These are phyloP conservation scores for Lanistes nyassanus DNA, from an alignment of 1,140 invertebrate genomes.

Conservation along the genomic window DNA sequence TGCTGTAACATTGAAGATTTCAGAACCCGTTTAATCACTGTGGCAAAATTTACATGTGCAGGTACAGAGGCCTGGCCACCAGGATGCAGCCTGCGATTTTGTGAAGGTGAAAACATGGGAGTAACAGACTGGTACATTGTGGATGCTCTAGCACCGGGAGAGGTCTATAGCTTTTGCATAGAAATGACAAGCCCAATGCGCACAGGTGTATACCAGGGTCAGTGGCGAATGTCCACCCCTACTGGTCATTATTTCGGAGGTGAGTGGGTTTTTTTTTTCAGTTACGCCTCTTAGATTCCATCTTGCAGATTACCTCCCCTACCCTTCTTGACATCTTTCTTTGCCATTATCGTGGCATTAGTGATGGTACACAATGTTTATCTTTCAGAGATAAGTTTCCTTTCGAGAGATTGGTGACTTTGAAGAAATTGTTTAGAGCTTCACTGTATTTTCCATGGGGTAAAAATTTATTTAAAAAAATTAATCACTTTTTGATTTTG, in stretches of 20 bases:
- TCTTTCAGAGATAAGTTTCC: too few species aligned
- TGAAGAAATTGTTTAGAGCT: too few species aligned
- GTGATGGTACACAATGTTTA: too few species aligned
- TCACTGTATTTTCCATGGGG: too few species aligned
- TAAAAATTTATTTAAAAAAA: too few species aligned
- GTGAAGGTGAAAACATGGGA: slow-evolving; percentile 72
- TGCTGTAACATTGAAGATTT: too few species aligned
- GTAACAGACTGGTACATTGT: slow-evolving; percentile 72
- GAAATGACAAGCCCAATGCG: slow-evolving; percentile 76
- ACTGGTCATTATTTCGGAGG: slow-evolving; percentile 87
- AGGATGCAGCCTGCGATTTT: slow-evolving; percentile 79
- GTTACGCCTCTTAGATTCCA: too few species aligned
- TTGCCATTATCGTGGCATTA: too few species aligned
- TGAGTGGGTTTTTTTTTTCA: slow-evolving; percentile 56
- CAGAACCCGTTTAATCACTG: neutral
- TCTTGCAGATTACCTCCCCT: too few species aligned
- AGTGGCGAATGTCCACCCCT: slow-evolving; percentile 85
- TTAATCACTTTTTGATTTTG: too few species aligned
- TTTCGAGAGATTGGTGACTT: too few species aligned
- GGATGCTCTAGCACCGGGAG: slow-evolving; percentile 75
- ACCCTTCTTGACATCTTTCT: too few species aligned
- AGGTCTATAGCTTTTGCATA: slow-evolving; percentile 75
- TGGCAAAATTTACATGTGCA: slow-evolving; percentile 32
- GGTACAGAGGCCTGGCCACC: slow-evolving; percentile 79
- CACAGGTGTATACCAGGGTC: slow-evolving; percentile 80